phyloP scores from a whole-genome alignment of 2,113 vertebrate genomes.

The Mobula hypostoma region DNA sequence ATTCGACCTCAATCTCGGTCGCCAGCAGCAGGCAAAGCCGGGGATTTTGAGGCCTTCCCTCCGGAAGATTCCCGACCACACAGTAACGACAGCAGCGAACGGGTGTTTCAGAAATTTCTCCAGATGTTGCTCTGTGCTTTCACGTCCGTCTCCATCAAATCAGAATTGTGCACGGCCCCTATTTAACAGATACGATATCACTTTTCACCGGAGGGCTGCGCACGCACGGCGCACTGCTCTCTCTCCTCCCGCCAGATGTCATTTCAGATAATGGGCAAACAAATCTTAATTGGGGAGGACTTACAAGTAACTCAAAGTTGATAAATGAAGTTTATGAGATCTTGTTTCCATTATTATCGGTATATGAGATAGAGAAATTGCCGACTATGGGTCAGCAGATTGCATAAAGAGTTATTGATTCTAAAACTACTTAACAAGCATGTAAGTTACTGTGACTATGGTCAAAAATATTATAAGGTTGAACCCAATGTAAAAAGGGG shows the following conservation, averaged over 20 bases:
- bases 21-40: too few species aligned
- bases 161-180: too few species aligned
- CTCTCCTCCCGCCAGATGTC: background rate
- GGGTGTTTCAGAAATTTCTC: too few species aligned
- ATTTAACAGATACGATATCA: too few species aligned
- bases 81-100: too few species aligned
- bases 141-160: too few species aligned
- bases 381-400: background rate
- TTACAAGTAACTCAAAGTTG: constrained; percentile 9
- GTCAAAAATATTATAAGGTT: background rate
- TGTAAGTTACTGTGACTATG: background rate
- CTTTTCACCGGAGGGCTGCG: too few species aligned
- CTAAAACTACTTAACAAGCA: background rate
- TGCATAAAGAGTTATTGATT: background rate
- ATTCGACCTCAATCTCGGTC: too few species aligned
- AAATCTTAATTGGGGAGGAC: background rate
- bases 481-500: background rate
- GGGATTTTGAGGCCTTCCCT: too few species aligned
- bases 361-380: background rate
- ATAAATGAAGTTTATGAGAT: background rate
- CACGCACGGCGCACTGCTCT: too few species aligned
- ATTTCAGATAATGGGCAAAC: background rate
- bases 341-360: background rate
- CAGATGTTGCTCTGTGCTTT: too few species aligned
- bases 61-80: too few species aligned